Evolutionary conservation across 2,797 vertebrate genomes (phyloP).

Genomic region (Carapus acus): DNA sequence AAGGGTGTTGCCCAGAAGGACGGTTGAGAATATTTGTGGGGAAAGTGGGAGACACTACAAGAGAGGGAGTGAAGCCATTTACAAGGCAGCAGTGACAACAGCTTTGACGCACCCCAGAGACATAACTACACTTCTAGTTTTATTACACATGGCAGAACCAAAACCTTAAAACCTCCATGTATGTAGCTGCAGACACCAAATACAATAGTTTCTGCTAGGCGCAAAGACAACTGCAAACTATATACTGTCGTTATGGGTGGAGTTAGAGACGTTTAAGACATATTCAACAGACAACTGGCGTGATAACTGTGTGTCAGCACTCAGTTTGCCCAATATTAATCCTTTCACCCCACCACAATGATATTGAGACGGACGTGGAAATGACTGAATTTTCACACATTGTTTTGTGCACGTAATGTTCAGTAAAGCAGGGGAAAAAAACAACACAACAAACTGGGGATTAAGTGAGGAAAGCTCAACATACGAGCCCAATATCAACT

Average conservation of each 20-base stretch:
- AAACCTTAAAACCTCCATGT: conserved; percentile 8
- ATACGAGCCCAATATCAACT: neutral
- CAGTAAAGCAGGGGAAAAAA: neutral
- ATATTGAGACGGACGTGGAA: no score
- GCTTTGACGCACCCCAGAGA: conserved; percentile 12
- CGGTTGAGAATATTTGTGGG: conserved; percentile 30
- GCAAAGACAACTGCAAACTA: no score
- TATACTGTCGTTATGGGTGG: no score
- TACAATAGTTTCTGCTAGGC: no score
- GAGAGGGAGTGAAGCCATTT: conserved; percentile 32
- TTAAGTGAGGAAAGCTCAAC: neutral
- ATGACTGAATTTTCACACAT: no score
- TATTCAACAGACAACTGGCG: no score
- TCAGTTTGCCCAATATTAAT: no score
- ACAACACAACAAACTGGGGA: neutral
- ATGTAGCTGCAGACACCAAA: neutral
- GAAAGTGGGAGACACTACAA: conserved; percentile 19
- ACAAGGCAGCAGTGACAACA: conserved; percentile 22
- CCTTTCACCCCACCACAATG: no score
- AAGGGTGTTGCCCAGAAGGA: conserved; percentile 47
- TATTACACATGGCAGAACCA: conserved; percentile 22
- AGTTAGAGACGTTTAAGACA: no score
- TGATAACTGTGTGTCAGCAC: no score
- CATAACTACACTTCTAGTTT: conserved; percentile 4
- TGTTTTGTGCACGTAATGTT: no score